phyloP scores from a whole-genome alignment of 37 sponge, comb jelly and placozoan genomes.

The Ianthella basta region DNA sequence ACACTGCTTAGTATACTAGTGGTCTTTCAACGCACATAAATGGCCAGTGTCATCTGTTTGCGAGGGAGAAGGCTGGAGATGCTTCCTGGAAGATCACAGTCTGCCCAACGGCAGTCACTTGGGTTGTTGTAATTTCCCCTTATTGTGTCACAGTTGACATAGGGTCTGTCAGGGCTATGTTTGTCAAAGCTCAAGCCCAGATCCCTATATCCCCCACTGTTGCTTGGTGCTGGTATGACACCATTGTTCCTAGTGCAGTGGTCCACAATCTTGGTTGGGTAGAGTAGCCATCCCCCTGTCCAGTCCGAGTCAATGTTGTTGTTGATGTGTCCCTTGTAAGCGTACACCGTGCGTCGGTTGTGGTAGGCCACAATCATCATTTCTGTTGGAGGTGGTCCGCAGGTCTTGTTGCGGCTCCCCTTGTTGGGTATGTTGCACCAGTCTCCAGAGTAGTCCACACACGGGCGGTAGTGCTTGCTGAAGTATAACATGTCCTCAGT shows the following conservation, averaged over 20 bases:
- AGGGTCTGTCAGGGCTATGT: not conserved
- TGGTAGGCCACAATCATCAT: conserved; percentile 44
- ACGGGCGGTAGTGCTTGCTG: not conserved
- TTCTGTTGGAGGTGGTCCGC: not conserved
- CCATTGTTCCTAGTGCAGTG: conserved; percentile 14
- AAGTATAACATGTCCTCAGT: conserved; percentile 13
- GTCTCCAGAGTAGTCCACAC: not conserved
- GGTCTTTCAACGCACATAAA: conserved; percentile 11
- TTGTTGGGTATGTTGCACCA: conserved; percentile 23
- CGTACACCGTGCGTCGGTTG: conserved; percentile 17
- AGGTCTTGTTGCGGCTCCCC: not conserved
- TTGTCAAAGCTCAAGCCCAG: conserved; percentile 37
- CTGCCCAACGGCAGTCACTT: conserved; percentile 38
- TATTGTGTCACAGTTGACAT: conserved; percentile 21
- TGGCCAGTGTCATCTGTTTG: conserved; percentile 39
- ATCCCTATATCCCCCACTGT: not conserved
- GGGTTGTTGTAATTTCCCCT: not conserved
- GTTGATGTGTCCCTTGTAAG: conserved; percentile 24
- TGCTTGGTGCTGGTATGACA: conserved; percentile 27
- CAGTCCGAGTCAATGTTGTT: conserved; percentile 36
- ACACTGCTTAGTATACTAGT: no score
- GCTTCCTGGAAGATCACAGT: conserved; percentile 16
- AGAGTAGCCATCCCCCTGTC: conserved; percentile 9
- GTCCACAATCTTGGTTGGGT: conserved; percentile 6
- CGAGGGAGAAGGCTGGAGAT: not conserved